Evolutionary conservation across 2,797 vertebrate species (phyloP), one percentile per base, ranked within the genome.

Genomic region (Okamejei kenojei): DNA sequence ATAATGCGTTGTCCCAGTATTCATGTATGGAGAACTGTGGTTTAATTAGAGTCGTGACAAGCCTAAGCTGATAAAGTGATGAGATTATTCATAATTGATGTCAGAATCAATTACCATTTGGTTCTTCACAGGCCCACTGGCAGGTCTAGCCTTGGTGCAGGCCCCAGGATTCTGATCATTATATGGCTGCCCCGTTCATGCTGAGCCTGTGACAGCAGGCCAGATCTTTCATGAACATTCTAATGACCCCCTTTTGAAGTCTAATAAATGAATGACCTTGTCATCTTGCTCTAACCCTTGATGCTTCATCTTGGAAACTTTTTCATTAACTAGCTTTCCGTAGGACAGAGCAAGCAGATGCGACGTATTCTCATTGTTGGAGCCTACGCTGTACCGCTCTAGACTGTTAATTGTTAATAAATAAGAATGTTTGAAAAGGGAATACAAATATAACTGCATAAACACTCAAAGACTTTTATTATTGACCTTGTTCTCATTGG

Each of bases 1-100:
- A 97, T 96, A 97, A 96, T 97, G 97, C 98, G 97, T 97, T 98
- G 97, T 97, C 98, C 97, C 96, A 97, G 97, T 97, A 96, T 96
- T 96, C 97, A 97, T 97, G 98, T 97, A 98, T 96, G 97, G 97
- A 97, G 97, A 98, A 98, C 97, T 97, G 97, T 96, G 96, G 98
- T 97, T 99, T 99, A 99, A 99, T 99, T 98, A 99, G 97, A 98
- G 97, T 97, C 98, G 97, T 99, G 98, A 99, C 98, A 99, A 98
- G 97, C 97, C 96, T 96, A 98, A 97, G 98, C 97, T 96, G 96
- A 97, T 98, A 97, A 97, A 98, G 97, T 99, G 98, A 99, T 98
- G 98, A 99, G 98, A 99, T 99, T 98, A 98, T 98, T 98, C 97
- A 97, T 98, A 99, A 99, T 99, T 99, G 98, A 97, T 99, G 98